Conservation (phyloP, 2,888 invertebrate species). For the Noctuana brunneofusca region DNA sequence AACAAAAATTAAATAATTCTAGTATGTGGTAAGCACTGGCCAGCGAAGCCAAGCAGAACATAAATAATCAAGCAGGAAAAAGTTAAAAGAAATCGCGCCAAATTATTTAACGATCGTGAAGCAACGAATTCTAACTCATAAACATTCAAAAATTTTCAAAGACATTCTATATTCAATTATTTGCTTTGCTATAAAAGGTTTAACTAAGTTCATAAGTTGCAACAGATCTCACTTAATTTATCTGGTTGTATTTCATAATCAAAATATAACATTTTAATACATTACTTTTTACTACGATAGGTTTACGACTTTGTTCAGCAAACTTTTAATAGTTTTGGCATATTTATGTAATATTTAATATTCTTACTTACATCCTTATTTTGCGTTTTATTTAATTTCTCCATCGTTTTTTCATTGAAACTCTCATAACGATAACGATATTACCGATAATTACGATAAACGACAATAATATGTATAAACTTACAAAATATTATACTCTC, state of each 20-base stretch:
- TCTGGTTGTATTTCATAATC: neutral
- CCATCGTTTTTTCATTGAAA: neutral
- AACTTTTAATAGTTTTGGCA: neutral
- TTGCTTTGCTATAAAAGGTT: neutral
- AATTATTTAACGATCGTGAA: neutral
- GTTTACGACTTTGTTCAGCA: neutral
- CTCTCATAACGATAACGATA: neutral
- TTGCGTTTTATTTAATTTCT: neutral
- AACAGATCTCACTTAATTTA: neutral
- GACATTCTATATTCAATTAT: constrained; percentile 9
- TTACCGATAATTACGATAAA: too few relatives aligned
- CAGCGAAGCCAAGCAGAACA: neutral
- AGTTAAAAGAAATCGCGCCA: neutral
- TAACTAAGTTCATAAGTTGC: too few relatives aligned
- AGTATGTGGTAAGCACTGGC: neutral
- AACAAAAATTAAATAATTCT: too few relatives aligned
- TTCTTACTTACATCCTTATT: neutral
- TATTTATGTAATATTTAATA: too few relatives aligned
- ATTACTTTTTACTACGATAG: neutral
- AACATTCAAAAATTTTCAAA: constrained; percentile 6
- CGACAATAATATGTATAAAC: too few relatives aligned
- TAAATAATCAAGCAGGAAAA: neutral
- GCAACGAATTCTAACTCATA: constrained; percentile 4
- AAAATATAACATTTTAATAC: neutral
- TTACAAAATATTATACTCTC: too few relatives aligned